These are phyloP conservation scores for Orthonychiurus folsomi DNA, from an alignment of 2,888 invertebrate species.

Conservation along the genomic window DNA sequence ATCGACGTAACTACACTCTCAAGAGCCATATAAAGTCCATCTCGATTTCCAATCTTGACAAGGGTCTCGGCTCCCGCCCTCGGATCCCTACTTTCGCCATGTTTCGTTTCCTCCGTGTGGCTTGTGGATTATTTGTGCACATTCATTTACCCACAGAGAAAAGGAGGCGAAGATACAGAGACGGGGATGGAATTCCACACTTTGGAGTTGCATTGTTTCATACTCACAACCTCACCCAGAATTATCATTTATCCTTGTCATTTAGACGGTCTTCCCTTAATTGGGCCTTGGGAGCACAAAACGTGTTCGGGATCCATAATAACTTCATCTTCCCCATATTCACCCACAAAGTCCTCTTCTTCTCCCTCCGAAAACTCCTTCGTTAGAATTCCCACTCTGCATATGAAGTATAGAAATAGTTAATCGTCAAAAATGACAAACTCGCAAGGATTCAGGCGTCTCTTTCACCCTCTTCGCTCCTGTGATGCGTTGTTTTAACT, in stretches of 20 bases:
- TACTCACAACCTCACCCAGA: constrained; percentile 3
- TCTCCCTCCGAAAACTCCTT: neutral
- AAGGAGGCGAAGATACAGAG: too few relatives aligned
- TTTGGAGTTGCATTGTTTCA: constrained; percentile 3
- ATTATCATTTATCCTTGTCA: constrained; percentile 16
- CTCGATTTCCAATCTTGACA: constrained; percentile 15
- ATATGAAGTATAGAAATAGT: constrained; percentile 1
- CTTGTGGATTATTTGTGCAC: too few relatives aligned
- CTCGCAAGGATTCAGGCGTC: neutral
- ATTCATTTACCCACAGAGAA: too few relatives aligned
- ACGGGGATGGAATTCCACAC: neutral
- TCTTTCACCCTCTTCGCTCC: neutral
- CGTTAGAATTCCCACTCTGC: neutral
- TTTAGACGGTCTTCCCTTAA: constrained; percentile 10
- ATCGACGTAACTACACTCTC: constrained; percentile 13
- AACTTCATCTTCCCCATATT: constrained; percentile 8
- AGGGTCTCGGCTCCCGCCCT: neutral
- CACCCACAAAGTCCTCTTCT: neutral
- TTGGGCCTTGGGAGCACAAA: constrained; percentile 11
- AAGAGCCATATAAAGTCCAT: constrained; percentile 17
- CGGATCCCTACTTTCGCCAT: neutral
- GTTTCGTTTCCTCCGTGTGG: neutral
- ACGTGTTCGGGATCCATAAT: constrained; percentile 14
- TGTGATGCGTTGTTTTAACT: neutral
- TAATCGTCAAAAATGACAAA: constrained; percentile 1